These are phyloP conservation scores for Paramuricea clavata DNA, from an alignment of 92 coral and sea anemone species.

Conservation along the genomic window DNA sequence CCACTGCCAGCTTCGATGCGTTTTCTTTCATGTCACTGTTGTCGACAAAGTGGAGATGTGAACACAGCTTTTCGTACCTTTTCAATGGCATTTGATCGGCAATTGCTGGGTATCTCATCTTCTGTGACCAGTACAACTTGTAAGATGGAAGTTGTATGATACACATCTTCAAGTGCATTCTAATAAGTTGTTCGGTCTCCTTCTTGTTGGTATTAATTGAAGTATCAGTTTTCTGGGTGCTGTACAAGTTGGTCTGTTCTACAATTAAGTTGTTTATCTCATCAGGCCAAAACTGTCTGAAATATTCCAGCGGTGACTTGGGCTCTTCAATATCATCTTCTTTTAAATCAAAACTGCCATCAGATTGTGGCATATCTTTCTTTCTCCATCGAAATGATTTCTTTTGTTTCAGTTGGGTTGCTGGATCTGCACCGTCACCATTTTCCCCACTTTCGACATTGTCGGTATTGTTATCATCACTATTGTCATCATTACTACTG, in stretches of 20 bases:
- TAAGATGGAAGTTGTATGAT: constrained; percentile 31
- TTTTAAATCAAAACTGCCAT: too few relatives aligned
- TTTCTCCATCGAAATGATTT: too few relatives aligned
- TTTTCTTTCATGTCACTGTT: background rate
- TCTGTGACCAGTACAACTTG: constrained; percentile 40
- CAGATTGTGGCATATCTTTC: too few relatives aligned
- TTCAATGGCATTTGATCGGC: constrained; percentile 33
- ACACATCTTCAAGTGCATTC: constrained; percentile 45
- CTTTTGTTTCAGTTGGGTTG: too few relatives aligned
- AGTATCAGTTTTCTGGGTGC: constrained; percentile 17
- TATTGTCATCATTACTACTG: too few relatives aligned
- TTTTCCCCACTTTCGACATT: too few relatives aligned
- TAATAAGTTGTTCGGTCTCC: constrained; percentile 22
- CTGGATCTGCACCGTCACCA: too few relatives aligned
- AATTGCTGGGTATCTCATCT: constrained; percentile 16
- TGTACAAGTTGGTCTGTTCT: constrained; percentile 33
- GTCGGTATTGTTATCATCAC: too few relatives aligned
- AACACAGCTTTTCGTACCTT: constrained; percentile 26
- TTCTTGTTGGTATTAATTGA: background rate
- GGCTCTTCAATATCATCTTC: too few relatives aligned
- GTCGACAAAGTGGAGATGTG: constrained; percentile 34
- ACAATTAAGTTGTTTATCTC: too few relatives aligned
- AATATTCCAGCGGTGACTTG: too few relatives aligned
- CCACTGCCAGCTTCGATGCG: background rate
- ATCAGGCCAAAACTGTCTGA: too few relatives aligned